A percentile compares a stretch with the other conserved stretches of the same genome.
Conservation (phyloP, 2,797 vertebrate genomes). For the Crypturellus tataupa region DNA sequence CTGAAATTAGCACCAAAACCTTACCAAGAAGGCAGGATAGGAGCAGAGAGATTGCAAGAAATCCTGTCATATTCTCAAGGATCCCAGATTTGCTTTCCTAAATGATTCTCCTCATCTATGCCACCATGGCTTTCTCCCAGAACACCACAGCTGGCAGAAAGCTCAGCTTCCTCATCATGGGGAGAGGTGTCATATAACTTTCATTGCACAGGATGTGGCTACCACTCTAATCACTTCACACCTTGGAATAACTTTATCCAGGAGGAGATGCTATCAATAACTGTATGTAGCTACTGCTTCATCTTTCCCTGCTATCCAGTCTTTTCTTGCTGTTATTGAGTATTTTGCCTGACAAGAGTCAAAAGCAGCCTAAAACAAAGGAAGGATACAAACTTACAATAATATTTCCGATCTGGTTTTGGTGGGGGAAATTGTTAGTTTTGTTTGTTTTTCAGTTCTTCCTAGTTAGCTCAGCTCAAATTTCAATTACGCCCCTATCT, state of each 20-base stretch:
- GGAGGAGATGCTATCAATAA: not conserved
- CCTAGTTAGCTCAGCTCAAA: not conserved
- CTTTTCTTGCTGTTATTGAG: not conserved
- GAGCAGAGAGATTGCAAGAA: not conserved
- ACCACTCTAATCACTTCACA: not conserved
- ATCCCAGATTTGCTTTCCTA: not conserved
- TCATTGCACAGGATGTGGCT: not conserved
- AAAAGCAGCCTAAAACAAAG: not conserved
- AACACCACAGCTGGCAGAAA: not conserved
- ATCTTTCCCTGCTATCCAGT: not conserved
- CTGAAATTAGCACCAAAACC: not conserved
- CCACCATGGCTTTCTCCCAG: not conserved
- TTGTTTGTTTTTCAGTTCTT: not conserved
- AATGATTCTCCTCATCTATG: not conserved
- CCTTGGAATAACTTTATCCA: not conserved
- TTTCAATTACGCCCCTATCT: not conserved
- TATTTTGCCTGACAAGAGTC: not conserved
- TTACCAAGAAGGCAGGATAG: not conserved
- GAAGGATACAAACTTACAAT: not conserved
- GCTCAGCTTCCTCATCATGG: not conserved
- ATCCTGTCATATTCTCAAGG: not conserved
- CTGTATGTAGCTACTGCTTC: not conserved
- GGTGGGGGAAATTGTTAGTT: too few relatives aligned
- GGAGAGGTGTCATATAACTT: not conserved
- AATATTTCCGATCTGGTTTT: not conserved